Evolutionary conservation across 2,888 invertebrate genomes (phyloP).

Genomic region (Clepsis dumicolana): DNA sequence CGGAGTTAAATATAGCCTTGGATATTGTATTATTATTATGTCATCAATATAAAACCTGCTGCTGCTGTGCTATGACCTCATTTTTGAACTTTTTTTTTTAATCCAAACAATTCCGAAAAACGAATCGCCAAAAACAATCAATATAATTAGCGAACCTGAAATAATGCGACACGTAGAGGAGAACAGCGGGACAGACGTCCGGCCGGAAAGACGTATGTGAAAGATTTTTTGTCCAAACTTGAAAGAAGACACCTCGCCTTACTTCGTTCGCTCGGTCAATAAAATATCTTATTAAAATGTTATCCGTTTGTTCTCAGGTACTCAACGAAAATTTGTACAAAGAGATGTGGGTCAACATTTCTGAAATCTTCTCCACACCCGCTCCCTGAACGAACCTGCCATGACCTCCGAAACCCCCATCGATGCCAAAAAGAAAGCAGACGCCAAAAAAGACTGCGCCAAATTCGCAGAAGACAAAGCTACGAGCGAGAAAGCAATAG

Average conservation of each 20-base stretch:
- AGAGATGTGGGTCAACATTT: slow-evolving; percentile 65
- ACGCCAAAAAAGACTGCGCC: slow-evolving; percentile 55
- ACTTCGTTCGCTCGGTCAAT: too few species aligned
- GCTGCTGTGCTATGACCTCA: too few species aligned
- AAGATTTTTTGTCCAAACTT: too few species aligned
- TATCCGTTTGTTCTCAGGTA: slow-evolving; percentile 48
- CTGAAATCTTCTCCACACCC: slow-evolving; percentile 47
- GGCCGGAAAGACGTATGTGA: too few species aligned
- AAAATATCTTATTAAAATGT: slow-evolving; percentile 18
- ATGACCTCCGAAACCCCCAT: slow-evolving; percentile 82
- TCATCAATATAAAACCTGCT: background rate
- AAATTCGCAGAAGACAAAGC: slow-evolving; percentile 68
- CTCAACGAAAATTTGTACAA: slow-evolving; percentile 31
- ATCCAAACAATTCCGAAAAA: too few species aligned
- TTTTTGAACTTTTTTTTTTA: too few species aligned
- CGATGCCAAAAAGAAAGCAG: slow-evolving; percentile 69
- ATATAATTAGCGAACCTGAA: too few species aligned
- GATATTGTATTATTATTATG: background rate
- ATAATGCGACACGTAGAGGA: too few species aligned
- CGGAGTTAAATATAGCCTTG: background rate
- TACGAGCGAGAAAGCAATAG: slow-evolving; percentile 60
- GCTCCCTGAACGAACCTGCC: slow-evolving; percentile 60
- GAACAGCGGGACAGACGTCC: too few species aligned
- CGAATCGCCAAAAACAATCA: too few species aligned
- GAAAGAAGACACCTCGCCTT: too few species aligned